Base-by-base conservation (phyloP, 1,140 invertebrate genomes). In the Drosophila lacteicornis region DNA sequence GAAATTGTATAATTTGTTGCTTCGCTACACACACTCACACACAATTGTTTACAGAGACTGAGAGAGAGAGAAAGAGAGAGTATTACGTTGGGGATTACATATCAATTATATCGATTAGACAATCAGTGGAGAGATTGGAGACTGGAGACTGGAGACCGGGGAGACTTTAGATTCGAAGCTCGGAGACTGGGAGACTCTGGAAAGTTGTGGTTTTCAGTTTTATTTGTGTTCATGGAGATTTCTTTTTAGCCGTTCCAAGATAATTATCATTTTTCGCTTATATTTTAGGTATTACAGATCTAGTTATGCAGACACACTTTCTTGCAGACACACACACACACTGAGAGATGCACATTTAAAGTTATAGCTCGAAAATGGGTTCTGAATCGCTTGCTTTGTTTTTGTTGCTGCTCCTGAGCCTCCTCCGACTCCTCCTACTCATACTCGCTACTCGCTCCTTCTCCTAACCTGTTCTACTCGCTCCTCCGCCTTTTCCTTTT, bases 311-410 rank as follows among this genome's bases (percentile, higher is more conserved):
- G 3, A 27, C 27, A 27, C 27, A 27, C 27, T 27, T 0, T 53
- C 46, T 51, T 61, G 51, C 53, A 58, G 12, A 47, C 56, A 58
- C 47, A 45, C 33, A 50, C 40, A 68, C 58, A 66, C 60, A 65
- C 33, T 65, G 82, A 84, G 81, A 81, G 77, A 77, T 85, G 79
- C 81, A 84, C 73, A 80, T 85, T 22, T 22, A 22, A 22, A 85
- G 73, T 73, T 46, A 3, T 58, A 77, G 81, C 67, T 85, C 61
- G 75, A 77, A 73, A 76, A 51, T 60, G 27, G 70, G 45, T 73
- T 73, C 69, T 19, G 47, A 55, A 55, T 55, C 30, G 15, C 15
- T 25, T 25, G 22, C 22, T 25, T 25, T 25, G 22, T 25, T 45
- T 80, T 55, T 66, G 43, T 17, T 42, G 30, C 36, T 60, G 42